Conservation (phyloP, 2,113 vertebrate species). For the Gracilinanus agilis region DNA sequence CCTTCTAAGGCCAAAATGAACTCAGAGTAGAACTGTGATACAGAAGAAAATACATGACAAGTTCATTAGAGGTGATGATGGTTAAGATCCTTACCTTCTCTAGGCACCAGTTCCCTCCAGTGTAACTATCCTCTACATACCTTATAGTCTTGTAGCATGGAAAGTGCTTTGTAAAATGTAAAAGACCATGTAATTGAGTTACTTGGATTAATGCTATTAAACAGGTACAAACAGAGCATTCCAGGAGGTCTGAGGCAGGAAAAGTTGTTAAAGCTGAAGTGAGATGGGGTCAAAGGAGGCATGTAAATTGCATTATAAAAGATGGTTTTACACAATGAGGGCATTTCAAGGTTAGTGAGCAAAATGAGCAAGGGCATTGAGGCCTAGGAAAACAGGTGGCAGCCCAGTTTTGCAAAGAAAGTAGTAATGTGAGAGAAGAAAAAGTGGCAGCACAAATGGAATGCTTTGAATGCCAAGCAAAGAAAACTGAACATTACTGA, state of each 20-base stretch:
- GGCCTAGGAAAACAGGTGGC: not conserved
- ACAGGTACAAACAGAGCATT: not conserved
- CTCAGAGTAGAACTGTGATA: not conserved
- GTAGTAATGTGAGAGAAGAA: not conserved
- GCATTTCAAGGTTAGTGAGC: not conserved
- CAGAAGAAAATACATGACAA: not conserved
- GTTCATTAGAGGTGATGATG: not conserved
- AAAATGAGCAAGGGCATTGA: not conserved
- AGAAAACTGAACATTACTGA: not conserved
- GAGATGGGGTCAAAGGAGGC: not conserved
- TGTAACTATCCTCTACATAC: not conserved
- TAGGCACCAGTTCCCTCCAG: not conserved
- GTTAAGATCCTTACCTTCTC: not conserved
- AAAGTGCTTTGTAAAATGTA: no score
- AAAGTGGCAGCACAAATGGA: not conserved
- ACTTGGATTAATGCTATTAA: not conserved
- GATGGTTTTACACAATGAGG: not conserved
- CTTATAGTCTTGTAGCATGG: no score
- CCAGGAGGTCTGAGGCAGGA: not conserved
- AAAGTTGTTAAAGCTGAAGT: not conserved
- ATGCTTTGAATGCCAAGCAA: not conserved
- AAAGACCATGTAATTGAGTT: not conserved
- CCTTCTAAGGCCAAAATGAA: not conserved
- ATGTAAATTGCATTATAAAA: not conserved
- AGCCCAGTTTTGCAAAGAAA: not conserved